phyloP scores from a whole-genome alignment of 2,113 vertebrate genomes.

The Alectura lathami region DNA sequence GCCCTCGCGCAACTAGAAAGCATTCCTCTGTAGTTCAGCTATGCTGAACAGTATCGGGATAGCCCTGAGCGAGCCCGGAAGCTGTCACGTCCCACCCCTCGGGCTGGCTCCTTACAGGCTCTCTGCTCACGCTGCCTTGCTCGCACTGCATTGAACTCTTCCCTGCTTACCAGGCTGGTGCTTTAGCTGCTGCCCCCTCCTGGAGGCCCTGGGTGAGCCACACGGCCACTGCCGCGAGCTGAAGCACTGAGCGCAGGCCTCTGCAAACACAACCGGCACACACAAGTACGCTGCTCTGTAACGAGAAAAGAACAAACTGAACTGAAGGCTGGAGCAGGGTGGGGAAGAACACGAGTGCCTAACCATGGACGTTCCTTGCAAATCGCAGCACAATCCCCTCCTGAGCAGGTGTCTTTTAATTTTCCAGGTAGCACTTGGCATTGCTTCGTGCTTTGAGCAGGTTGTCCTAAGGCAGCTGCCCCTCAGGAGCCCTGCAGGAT shows the following conservation, averaged over 20 bases:
- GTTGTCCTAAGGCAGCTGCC: background rate
- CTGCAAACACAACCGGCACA: background rate
- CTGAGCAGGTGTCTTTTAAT: background rate
- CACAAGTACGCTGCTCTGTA: background rate
- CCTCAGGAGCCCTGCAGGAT: background rate
- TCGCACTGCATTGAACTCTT: accelerated
- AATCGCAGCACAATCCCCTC: background rate
- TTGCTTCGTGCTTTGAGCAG: background rate
- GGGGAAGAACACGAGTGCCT: background rate
- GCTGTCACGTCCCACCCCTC: background rate
- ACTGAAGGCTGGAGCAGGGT: background rate
- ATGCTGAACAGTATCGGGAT: accelerated
- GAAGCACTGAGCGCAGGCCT: accelerated
- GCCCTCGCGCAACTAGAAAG: background rate
- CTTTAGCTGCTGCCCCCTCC: background rate
- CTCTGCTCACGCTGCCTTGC: accelerated
- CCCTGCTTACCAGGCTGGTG: background rate
- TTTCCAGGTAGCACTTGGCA: background rate
- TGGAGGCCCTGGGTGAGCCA: background rate
- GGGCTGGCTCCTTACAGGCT: background rate
- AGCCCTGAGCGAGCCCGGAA: background rate
- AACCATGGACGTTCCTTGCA: background rate
- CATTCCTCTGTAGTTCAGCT: too few relatives aligned
- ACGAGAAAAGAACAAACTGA: accelerated
- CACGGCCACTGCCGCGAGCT: background rate